Percentiles rank a stretch among this genome's conserved stretches.
Evolutionary conservation across 2,797 vertebrate species (phyloP).

Genomic region (Mionectes olivaceus): DNA sequence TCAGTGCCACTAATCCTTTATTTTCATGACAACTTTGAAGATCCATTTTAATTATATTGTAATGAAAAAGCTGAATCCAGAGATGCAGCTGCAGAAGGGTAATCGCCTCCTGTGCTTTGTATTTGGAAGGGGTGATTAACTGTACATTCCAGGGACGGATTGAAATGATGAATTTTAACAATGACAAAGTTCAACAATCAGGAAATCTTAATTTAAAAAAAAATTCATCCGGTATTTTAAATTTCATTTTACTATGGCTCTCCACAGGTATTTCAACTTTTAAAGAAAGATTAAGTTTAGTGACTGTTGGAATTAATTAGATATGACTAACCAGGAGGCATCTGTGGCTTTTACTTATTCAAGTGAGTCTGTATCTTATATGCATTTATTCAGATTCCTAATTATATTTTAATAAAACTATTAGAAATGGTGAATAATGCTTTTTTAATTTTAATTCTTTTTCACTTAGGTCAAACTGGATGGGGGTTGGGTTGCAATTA

Average conservation of each 20-base stretch:
- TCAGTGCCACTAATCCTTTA: neutral
- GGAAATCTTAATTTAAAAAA: neutral
- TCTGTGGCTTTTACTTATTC: neutral
- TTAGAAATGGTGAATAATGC: neutral
- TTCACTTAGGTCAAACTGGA: neutral
- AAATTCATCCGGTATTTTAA: neutral
- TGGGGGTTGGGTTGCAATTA: neutral
- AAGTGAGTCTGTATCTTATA: neutral
- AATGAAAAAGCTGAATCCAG: conserved; percentile 29
- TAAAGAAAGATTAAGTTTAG: neutral
- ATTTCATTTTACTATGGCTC: neutral
- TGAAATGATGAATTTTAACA: neutral
- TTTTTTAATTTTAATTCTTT: neutral
- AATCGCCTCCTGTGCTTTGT: neutral
- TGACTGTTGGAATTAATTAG: neutral
- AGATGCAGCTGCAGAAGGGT: neutral
- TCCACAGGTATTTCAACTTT: neutral
- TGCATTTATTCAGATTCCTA: neutral
- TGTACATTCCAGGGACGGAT: neutral
- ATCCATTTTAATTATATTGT: neutral
- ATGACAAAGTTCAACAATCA: neutral
- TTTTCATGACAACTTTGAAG: neutral
- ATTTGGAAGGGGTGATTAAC: conserved; percentile 12
- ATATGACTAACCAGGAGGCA: neutral
- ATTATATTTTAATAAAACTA: neutral